Percentiles rank a stretch among this genome's conserved stretches.
These are phyloP conservation scores for rat (Rattus norvegicus) DNA, from an alignment of 2,113 vertebrate species.

Conservation along the genomic window DNA sequence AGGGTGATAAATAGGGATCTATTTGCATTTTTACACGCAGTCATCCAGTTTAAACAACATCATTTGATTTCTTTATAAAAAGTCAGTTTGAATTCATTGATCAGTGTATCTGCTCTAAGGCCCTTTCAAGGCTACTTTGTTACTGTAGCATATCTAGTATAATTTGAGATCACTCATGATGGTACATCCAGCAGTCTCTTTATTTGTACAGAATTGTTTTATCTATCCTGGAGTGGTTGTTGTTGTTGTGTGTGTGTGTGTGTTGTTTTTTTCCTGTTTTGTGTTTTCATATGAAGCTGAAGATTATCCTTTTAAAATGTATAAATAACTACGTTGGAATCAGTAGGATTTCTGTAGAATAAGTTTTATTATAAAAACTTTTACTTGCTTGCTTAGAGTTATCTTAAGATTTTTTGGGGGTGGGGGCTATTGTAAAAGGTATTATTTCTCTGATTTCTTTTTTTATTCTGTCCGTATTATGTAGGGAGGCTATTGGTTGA, in stretches of 20 bases:
- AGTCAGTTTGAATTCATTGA: background rate
- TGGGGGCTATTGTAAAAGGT: background rate
- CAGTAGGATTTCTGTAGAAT: too few species aligned
- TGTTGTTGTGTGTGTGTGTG: too few species aligned
- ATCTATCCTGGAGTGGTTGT: background rate
- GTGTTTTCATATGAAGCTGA: background rate
- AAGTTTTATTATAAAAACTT: too few species aligned
- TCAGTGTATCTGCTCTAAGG: background rate
- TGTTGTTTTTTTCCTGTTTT: background rate
- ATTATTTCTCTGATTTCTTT: background rate
- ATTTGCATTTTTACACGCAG: background rate
- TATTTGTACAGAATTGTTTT: background rate
- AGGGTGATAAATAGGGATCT: background rate
- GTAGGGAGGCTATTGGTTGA: background rate
- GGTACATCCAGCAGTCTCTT: background rate
- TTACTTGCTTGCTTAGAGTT: background rate
- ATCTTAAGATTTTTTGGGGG: background rate
- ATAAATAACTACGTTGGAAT: background rate
- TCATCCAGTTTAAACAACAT: background rate
- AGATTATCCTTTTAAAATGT: background rate
- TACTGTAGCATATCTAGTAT: background rate
- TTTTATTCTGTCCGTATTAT: background rate
- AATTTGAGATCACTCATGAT: background rate
- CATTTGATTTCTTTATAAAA: background rate
- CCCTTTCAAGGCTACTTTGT: background rate